Evolutionary conservation across 2,797 vertebrate species (phyloP), one percentile per base, ranked within the genome.

Genomic region (Staurois parvus): DNA sequence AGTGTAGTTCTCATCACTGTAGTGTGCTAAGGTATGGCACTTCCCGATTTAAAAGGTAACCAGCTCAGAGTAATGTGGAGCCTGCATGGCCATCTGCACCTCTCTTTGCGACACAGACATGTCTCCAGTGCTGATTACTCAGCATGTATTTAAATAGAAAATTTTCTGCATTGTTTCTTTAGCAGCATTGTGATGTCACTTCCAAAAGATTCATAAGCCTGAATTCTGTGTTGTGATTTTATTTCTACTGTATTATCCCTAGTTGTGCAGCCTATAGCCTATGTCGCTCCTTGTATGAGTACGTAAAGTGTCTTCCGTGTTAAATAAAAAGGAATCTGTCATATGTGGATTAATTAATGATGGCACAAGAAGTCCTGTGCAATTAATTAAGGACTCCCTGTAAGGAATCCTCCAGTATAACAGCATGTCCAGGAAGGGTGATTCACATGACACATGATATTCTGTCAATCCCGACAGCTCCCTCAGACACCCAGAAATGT

Each of bases 401-500:
- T 64, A 76, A 72, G 72, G 79, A 85, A 85, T 85, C 59, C 45
- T 76, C 75, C 6, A 11, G 64, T 26, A 68, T 79, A 86, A 74
- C 62, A 59, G n/a, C 80, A 67, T 78, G 72, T 86, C 40, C 74
- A 78, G 42, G 76, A 72, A 42, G 30, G 76, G 32, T 73, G 74
- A 83, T 78, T 83, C 78, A 70, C 68, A 30, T 83, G 85, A 78
- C 40, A 83, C 66, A 32, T 45, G 68, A 83, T 83, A 83, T 64
- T 42, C 74, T 83, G 85, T 78, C 85, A 83, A 74, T 83, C 74
- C 74, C n/a, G 30, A 78, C 79, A 83, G 85, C 42, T 86, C 85
- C 37, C 68, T 72, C 79, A 78, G 85, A 86, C 85, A 86, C 79
- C 85, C 85, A 52, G 69, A 73, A 72, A 86, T 86, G 79, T 86